phyloP scores from a whole-genome alignment of 2,888 invertebrate species.

The Mystacides longicornis region DNA sequence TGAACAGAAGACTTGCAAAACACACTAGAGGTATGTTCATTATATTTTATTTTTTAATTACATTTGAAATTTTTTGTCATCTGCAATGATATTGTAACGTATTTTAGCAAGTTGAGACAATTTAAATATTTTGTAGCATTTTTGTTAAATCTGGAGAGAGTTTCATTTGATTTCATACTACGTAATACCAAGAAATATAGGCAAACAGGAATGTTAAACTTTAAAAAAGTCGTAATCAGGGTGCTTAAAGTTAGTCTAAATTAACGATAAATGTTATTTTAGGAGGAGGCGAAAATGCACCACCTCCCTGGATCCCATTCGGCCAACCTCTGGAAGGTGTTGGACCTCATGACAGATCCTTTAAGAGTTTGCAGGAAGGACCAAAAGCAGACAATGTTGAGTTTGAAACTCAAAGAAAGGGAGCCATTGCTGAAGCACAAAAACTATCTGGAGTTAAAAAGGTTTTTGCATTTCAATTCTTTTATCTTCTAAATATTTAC shows the following conservation, averaged over 20 bases:
- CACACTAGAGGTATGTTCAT: slow-evolving; percentile 46
- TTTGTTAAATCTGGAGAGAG: too few species aligned
- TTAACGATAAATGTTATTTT: too few species aligned
- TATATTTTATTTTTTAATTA: neutral
- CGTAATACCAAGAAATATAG: too few species aligned
- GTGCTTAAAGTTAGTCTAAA: too few species aligned
- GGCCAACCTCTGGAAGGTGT: slow-evolving; percentile 65
- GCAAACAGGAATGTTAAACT: too few species aligned
- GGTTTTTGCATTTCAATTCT: slow-evolving; percentile 30
- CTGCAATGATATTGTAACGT: neutral
- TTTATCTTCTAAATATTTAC: neutral
- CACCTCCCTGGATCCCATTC: slow-evolving; percentile 89
- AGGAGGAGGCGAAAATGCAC: slow-evolving; percentile 65
- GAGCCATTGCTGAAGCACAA: slow-evolving; percentile 82
- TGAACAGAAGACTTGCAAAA: slow-evolving; percentile 57
- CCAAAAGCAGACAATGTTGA: slow-evolving; percentile 68
- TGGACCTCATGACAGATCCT: slow-evolving; percentile 53
- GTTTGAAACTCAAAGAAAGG: slow-evolving; percentile 84
- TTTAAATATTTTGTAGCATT: neutral
- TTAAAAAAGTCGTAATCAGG: too few species aligned
- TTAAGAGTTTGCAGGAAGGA: slow-evolving; percentile 59
- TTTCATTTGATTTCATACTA: too few species aligned
- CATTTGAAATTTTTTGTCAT: neutral
- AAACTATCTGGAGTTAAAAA: slow-evolving; percentile 54
- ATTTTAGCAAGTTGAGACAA: neutral